Conservation (phyloP, 2,113 vertebrate genomes). For the Chloebia gouldiae region DNA sequence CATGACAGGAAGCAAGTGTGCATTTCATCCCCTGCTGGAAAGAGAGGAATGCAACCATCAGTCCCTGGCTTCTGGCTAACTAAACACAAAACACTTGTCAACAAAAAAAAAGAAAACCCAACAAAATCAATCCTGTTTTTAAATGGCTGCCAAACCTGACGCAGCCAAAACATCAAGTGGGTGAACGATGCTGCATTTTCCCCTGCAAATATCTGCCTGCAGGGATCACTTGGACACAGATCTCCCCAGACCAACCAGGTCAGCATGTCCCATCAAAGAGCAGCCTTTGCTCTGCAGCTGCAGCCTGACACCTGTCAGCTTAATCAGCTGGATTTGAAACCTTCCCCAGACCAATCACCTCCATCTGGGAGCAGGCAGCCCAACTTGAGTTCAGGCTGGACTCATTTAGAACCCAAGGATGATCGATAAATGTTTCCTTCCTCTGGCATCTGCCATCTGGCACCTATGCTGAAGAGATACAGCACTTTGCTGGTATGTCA, state of each 20-base stretch:
- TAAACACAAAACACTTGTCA: not conserved
- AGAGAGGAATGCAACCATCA: not conserved
- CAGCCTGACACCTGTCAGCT: not conserved
- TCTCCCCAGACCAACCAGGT: not conserved
- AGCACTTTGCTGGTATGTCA: not conserved
- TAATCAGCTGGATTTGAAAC: not conserved
- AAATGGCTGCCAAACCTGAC: not conserved
- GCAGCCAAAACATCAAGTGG: not conserved
- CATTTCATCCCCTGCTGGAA: not conserved
- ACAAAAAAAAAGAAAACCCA: accelerated
- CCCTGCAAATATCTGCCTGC: not conserved
- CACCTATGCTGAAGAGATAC: not conserved
- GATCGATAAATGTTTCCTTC: not conserved
- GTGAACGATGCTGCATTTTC: not conserved
- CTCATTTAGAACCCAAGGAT: not conserved
- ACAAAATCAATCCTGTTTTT: not conserved
- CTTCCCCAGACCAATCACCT: not conserved
- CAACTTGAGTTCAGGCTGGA: not conserved
- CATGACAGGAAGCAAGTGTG: not conserved
- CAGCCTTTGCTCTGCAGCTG: not conserved
- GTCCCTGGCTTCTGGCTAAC: not conserved
- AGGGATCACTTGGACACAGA: not conserved
- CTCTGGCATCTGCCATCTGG: not conserved
- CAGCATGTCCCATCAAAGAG: not conserved
- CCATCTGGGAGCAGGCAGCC: not conserved